These are phyloP conservation scores for Pardosa pseudoannulata DNA, from an alignment of 2,888 invertebrate genomes.

Conservation along the genomic window DNA sequence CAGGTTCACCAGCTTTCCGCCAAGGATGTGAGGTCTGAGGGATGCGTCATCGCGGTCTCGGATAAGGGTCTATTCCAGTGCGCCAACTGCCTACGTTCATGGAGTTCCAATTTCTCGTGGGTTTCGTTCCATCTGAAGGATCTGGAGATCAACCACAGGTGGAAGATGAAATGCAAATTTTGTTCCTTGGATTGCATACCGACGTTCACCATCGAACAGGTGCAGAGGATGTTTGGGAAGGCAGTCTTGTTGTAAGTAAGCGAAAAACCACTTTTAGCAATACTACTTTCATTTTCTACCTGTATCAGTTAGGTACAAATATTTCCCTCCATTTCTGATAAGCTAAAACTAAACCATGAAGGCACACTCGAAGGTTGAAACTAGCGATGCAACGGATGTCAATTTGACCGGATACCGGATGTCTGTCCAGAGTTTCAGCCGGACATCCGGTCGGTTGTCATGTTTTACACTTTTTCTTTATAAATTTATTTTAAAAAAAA, in stretches of 20 bases:
- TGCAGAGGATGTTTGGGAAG: constrained; percentile 23
- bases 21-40: background rate
- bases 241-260: constrained; percentile 34
- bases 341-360: no score
- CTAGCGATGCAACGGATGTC: no score
- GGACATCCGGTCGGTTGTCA: no score
- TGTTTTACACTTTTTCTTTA: no score
- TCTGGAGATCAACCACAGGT: constrained; percentile 13
- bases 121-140: constrained; percentile 12
- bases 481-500: no score
- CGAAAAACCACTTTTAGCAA: no score
- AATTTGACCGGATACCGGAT: no score
- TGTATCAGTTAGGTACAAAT: no score
- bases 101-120: constrained; percentile 31
- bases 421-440: no score
- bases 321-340: no score
- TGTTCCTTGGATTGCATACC: background rate
- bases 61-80: constrained; percentile 24
- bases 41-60: background rate
- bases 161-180: constrained; percentile 44
- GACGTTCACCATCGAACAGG: background rate
- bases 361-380: no score
- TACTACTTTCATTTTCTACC: background rate
- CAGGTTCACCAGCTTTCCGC: constrained; percentile 7
- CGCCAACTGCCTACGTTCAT: background rate